phyloP scores from a whole-genome alignment of 2,888 invertebrate genomes.

The Malacosoma neustria region DNA sequence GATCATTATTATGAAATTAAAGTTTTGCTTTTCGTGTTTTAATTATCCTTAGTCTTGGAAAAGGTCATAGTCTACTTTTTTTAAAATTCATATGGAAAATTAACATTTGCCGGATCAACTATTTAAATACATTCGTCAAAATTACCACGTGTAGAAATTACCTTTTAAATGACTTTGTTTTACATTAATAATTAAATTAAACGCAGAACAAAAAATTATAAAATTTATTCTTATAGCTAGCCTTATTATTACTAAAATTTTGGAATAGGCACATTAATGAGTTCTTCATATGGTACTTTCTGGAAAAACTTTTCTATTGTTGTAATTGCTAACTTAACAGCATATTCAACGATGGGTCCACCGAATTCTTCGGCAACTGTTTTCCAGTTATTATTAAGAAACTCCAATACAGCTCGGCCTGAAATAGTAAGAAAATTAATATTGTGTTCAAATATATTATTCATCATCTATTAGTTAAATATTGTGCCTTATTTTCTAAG shows the following conservation, averaged over 20 bases:
- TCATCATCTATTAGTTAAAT: constrained; percentile 2
- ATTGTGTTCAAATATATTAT: constrained; percentile 4
- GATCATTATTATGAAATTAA: too few species aligned
- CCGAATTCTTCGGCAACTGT: constrained; percentile 58
- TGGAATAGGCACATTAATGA: constrained; percentile 50
- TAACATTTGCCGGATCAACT: too few species aligned
- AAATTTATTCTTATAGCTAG: constrained; percentile 2
- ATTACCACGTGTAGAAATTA: too few species aligned
- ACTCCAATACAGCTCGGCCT: constrained; percentile 50
- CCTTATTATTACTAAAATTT: constrained; percentile 4
- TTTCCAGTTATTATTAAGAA: constrained; percentile 59
- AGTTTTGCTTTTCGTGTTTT: too few species aligned
- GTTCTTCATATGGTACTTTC: constrained; percentile 51
- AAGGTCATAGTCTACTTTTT: too few species aligned
- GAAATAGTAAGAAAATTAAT: constrained; percentile 15
- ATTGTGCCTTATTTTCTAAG: too few species aligned
- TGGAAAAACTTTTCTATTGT: constrained; percentile 57
- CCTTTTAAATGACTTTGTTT: too few species aligned
- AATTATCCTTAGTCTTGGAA: too few species aligned
- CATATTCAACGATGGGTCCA: constrained; percentile 59
- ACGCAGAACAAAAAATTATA: constrained; percentile 4
- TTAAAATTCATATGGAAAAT: too few species aligned
- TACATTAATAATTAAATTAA: constrained; percentile 5
- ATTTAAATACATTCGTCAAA: too few species aligned
- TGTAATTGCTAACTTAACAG: constrained; percentile 47